Conservation (phyloP, 2,888 invertebrate genomes). For the Elaeidobius kamerunicus region DNA sequence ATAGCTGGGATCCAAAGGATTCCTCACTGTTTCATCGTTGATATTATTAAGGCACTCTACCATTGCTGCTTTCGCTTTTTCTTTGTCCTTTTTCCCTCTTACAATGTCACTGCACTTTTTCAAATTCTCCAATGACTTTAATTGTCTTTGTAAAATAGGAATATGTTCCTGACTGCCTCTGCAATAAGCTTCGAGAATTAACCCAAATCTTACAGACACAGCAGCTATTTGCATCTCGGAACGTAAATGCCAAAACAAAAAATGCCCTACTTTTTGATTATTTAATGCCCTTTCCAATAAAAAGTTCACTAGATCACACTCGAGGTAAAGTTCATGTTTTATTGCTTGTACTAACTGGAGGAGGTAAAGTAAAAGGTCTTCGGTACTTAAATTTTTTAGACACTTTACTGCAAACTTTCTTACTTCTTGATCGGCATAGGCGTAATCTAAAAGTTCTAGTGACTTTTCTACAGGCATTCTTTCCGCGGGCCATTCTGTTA, state of each 20-base stretch:
- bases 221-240: constrained; percentile 92
- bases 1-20: constrained; percentile 83
- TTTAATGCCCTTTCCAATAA: constrained; percentile 78
- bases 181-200: constrained; percentile 90
- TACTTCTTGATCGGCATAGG: constrained; percentile 86
- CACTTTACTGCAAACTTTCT: constrained; percentile 77
- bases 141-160: constrained; percentile 67
- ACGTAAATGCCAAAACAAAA: constrained; percentile 91
- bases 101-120: constrained; percentile 68
- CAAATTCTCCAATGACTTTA: constrained; percentile 76
- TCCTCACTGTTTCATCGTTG: constrained; percentile 69
- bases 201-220: constrained; percentile 84
- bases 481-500: constrained; percentile 70
- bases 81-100: constrained; percentile 66
- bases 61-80: constrained; percentile 69
- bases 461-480: constrained; percentile 76
- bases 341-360: constrained; percentile 93
- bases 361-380: constrained; percentile 86
- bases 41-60: constrained; percentile 68
- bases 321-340: constrained; percentile 87
- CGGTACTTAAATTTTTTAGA: constrained; percentile 59
- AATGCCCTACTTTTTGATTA: constrained; percentile 91
- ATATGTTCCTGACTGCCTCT: constrained; percentile 86
- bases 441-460: constrained; percentile 86
- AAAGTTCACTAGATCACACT: constrained; percentile 87